These are phyloP conservation scores for Cosmia pyralina DNA, from an alignment of 2,888 invertebrate genomes.

Conservation along the genomic window DNA sequence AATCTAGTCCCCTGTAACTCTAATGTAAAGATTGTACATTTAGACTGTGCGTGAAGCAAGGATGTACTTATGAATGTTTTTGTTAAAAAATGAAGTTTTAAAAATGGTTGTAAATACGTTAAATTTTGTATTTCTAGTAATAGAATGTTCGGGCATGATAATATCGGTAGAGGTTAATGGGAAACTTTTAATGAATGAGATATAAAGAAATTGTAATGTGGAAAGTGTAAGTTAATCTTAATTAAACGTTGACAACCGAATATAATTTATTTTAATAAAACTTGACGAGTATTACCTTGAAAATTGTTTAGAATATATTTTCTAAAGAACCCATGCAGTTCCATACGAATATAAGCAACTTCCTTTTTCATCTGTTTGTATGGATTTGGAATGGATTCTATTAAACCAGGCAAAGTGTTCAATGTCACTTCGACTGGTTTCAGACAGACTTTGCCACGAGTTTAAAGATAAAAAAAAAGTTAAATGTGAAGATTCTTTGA, in stretches of 20 bases:
- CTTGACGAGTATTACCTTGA: constrained; percentile 68
- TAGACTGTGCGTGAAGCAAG: constrained; percentile 85
- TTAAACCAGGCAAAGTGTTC: constrained; percentile 66
- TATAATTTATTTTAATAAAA: constrained; percentile 69
- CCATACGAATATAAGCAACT: constrained; percentile 88
- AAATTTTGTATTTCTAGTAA: constrained; percentile 90
- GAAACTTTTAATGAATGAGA: constrained; percentile 75
- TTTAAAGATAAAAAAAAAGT: constrained; percentile 72
- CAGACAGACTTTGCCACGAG: constrained; percentile 78
- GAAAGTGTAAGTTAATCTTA: constrained; percentile 77
- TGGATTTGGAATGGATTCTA: constrained; percentile 86
- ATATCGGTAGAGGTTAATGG: constrained; percentile 81
- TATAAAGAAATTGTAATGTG: constrained; percentile 76
- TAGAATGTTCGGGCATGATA: constrained; percentile 86
- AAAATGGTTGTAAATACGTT: constrained; percentile 90
- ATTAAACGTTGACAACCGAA: constrained; percentile 79
- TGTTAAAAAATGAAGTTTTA: constrained; percentile 81
- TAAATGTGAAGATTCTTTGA: constrained; percentile 86
- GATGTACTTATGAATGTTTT: constrained; percentile 89
- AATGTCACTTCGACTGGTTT: constrained; percentile 53
- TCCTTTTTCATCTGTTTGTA: constrained; percentile 88
- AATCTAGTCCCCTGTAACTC: constrained; percentile 86
- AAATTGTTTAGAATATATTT: constrained; percentile 63
- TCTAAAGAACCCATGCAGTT: constrained; percentile 83
- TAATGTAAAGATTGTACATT: constrained; percentile 87